A percentile compares a stretch with the other conserved stretches of the same genome.
Evolutionary conservation across 1,140 invertebrate genomes (phyloP).

Genomic region (Galendromus occidentalis): DNA sequence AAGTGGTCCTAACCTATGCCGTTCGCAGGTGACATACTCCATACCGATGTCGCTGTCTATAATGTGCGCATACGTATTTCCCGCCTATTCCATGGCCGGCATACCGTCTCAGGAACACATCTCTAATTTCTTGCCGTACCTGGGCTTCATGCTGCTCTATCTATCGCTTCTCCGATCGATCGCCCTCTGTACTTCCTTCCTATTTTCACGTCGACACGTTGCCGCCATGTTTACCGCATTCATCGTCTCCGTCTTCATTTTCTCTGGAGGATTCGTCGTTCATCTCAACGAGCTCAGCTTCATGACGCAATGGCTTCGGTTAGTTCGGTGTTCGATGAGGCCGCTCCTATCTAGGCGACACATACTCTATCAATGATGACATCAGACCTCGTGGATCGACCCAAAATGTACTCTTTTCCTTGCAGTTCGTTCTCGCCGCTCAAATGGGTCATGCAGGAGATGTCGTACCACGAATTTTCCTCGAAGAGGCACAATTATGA

Average conservation of each 20-base stretch:
- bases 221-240: conserved; percentile 5
- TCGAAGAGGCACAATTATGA: not conserved
- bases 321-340: not conserved
- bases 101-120: conserved; percentile 37
- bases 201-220: conserved; percentile 26
- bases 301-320: conserved; percentile 5
- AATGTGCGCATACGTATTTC: conserved; percentile 57
- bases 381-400: no score
- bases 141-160: conserved; percentile 59
- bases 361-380: no score
- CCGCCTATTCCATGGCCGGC: conserved; percentile 71
- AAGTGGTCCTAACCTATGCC: not conserved
- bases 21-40: conserved; percentile 37
- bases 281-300: not conserved
- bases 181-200: conserved; percentile 44
- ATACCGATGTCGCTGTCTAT: conserved; percentile 40
- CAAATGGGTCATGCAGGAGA: conserved; percentile 9
- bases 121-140: conserved; percentile 47
- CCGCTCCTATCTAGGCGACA: not conserved
- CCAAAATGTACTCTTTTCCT: not conserved
- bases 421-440: not conserved
- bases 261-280: not conserved
- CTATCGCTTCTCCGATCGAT: conserved; percentile 47
- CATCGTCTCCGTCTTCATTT: not conserved
- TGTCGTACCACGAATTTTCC: conserved; percentile 5